Conservation (phyloP, 64 coral and sea anemone species). For the Montipora capricornis region DNA sequence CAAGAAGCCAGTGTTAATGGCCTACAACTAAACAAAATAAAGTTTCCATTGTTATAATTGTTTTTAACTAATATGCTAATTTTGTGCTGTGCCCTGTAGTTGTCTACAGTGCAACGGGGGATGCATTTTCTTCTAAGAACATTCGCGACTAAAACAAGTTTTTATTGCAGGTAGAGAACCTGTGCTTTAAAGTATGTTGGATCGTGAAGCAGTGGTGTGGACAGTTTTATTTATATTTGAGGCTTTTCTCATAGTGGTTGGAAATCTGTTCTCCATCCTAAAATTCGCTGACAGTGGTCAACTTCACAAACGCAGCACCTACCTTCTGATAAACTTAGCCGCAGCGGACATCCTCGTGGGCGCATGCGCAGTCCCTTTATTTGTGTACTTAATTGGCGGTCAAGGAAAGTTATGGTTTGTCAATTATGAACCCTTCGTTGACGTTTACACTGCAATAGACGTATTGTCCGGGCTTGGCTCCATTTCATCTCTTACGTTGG, state of each 20-base stretch:
- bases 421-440: not conserved
- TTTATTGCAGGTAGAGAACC: not conserved
- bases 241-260: slow-evolving; percentile 47
- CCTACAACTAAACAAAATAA: too few relatives aligned
- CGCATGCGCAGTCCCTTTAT: slow-evolving; percentile 16
- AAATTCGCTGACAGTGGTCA: slow-evolving; percentile 32
- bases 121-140: too few relatives aligned
- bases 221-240: slow-evolving; percentile 25
- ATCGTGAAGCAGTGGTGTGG: slow-evolving; percentile 41
- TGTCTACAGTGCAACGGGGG: too few relatives aligned
- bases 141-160: not conserved
- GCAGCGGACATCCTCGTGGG: slow-evolving; percentile 59
- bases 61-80: too few relatives aligned
- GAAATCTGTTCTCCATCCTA: slow-evolving; percentile 55
- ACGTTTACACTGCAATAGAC: not conserved
- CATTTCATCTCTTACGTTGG: slow-evolving; percentile 58
- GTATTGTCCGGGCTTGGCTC: slow-evolving; percentile 42
- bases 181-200: not conserved
- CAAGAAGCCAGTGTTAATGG: too few relatives aligned
- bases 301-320: slow-evolving; percentile 46
- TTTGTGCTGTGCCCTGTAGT: too few relatives aligned
- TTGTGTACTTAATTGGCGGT: slow-evolving; percentile 25
- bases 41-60: too few relatives aligned
- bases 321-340: slow-evolving; percentile 67
- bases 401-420: not conserved